Evolutionary conservation across 1,140 invertebrate species (phyloP).

Genomic region (Drosophila miranda): DNA sequence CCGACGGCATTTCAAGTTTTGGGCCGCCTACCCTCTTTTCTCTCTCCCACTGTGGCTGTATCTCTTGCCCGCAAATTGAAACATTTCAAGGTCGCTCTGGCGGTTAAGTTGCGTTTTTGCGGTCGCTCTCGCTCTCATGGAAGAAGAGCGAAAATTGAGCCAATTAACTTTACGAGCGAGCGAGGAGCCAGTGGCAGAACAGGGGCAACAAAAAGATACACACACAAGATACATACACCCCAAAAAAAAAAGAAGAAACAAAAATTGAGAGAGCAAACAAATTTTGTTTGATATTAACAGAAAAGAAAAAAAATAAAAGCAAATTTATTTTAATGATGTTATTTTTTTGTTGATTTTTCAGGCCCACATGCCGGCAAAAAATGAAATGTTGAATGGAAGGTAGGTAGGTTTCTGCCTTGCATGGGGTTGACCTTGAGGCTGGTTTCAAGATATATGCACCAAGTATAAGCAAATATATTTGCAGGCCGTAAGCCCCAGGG

Average conservation of each 20-base stretch:
- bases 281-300: slow-evolving; percentile 17
- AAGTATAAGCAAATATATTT: no score
- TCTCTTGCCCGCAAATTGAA: slow-evolving; percentile 6
- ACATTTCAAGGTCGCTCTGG: slow-evolving; percentile 59
- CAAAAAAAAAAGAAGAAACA: neutral
- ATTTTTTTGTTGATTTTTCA: slow-evolving; percentile 23
- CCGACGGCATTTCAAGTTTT: slow-evolving; percentile 22
- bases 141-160: slow-evolving; percentile 30
- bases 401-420: slow-evolving; percentile 7
- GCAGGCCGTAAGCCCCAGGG: no score
- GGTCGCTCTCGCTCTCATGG: slow-evolving; percentile 21
- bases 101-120: slow-evolving; percentile 26
- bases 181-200: neutral
- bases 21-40: slow-evolving; percentile 5
- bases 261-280: slow-evolving; percentile 44
- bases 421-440: slow-evolving; percentile 32
- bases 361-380: slow-evolving; percentile 18
- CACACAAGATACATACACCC: slow-evolving; percentile 1
- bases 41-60: neutral
- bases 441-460: neutral
- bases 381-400: slow-evolving; percentile 14
- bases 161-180: slow-evolving; percentile 55
- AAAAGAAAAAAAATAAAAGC: slow-evolving; percentile 43
- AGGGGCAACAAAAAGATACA: slow-evolving; percentile 16
- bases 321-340: slow-evolving; percentile 59